Evolutionary conservation across 1,140 invertebrate species (phyloP).

Genomic region (Meloidogyne chitwoodi): DNA sequence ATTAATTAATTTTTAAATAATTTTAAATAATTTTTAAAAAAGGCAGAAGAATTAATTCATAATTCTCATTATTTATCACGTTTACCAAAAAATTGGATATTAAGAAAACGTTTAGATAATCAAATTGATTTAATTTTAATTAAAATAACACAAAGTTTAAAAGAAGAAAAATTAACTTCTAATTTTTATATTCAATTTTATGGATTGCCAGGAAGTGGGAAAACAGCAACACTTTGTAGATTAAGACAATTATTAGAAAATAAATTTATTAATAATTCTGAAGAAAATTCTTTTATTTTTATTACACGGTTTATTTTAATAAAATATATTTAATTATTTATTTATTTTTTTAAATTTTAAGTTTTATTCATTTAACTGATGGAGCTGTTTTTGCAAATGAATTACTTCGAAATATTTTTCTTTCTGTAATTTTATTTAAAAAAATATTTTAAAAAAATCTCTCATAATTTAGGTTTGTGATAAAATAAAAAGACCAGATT

Average conservation of each 20-base stretch:
- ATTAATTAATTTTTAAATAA: too few relatives aligned
- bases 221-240: conserved; percentile 46
- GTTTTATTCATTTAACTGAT: conserved; percentile 37
- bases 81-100: conserved; percentile 10
- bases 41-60: conserved; percentile 21
- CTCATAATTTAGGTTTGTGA: background rate
- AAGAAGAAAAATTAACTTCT: background rate
- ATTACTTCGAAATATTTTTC: conserved; percentile 38
- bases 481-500: background rate
- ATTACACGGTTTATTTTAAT: background rate
- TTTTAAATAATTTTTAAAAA: background rate
- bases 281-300: background rate
- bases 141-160: background rate
- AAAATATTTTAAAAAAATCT: background rate
- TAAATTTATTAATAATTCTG: background rate
- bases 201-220: conserved; percentile 31
- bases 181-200: conserved; percentile 36
- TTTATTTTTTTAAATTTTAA: conserved; percentile 10
- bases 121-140: conserved; percentile 10
- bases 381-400: conserved; percentile 43
- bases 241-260: conserved; percentile 21
- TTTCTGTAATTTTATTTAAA: conserved; percentile 28
- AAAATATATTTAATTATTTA: too few relatives aligned
- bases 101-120: conserved; percentile 8
- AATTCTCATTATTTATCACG: background rate